Base-by-base conservation (phyloP, 2,113 vertebrate genomes). In the Gadus chalcogrammus region DNA sequence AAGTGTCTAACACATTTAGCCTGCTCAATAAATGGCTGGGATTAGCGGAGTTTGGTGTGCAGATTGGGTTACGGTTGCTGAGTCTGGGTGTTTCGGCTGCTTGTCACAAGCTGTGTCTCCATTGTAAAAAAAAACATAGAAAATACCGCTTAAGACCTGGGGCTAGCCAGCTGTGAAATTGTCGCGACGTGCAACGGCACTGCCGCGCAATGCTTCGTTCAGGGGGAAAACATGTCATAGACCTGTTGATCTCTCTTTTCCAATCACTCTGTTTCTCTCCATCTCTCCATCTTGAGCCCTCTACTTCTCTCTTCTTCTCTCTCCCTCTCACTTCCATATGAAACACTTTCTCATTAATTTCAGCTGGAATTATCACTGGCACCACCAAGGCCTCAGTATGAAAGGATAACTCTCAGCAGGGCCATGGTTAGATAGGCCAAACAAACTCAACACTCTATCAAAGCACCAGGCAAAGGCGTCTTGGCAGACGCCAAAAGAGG, bases 81-180 rank as follows among this genome's bases (percentile, higher is more conserved):
- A 75, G 67, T 76, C 72, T 72, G 79, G 77, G 75, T 80, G 75
- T 87, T 80, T 85, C 72, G 79, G 73, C 71, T 74, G 65, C 71
- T 85, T 81, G 86, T 84, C 75, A 73, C 80, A 70, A 52, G 75
- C 68, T 52, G 73, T 58, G 76, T 88, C 77, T 82, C 74, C 77
- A 74, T 79, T 86, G 85, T 89, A 79, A 78, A 77, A 31, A 31
- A 77, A 81, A 88, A n/a, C 82, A 83, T 42, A 83, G 81, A 84
- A 80, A 74, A 74, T 62, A 67, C 74, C 55, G 68, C 82, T 15
- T 89, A 87, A 90, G 82, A 86, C 84, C 84, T 84, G 86, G 75
- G 87, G 74, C 81, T 67, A 84, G 81, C 83, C 86, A 86, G 85
- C 87, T 88, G 87, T 90, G 86, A 91, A 90, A 90, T 89, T 88